Evolutionary conservation across 2,888 invertebrate species (phyloP).

Genomic region (Mactromeris polynyma): DNA sequence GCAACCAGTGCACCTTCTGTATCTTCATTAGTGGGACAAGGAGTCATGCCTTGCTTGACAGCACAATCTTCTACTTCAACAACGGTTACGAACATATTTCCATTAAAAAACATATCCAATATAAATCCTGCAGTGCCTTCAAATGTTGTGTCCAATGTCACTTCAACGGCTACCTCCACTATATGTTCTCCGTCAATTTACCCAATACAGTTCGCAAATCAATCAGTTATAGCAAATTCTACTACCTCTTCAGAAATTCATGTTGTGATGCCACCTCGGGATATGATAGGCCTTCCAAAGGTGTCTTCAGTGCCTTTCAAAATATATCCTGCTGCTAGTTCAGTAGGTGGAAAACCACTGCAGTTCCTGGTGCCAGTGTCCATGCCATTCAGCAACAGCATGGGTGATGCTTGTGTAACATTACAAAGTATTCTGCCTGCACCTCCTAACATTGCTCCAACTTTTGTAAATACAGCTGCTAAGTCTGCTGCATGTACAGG

Average conservation of each 20-base stretch:
- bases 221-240: neutral
- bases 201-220: slow-evolving; percentile 26
- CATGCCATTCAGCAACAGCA: neutral
- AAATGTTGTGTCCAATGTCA: neutral
- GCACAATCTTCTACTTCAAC: slow-evolving; percentile 13
- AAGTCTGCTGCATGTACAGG: neutral
- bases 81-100: neutral
- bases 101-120: slow-evolving; percentile 34
- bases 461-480: neutral
- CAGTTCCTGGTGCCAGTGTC: slow-evolving; percentile 19
- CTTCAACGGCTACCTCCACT: neutral
- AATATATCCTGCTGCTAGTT: neutral
- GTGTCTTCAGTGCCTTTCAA: slow-evolving; percentile 22
- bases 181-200: slow-evolving; percentile 13
- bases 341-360: slow-evolving; percentile 1
- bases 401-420: neutral
- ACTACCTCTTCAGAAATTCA: neutral
- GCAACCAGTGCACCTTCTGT: neutral
- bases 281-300: slow-evolving; percentile 34
- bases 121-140: neutral
- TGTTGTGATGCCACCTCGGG: slow-evolving; percentile 18
- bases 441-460: neutral
- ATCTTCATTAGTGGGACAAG: neutral
- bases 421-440: neutral
- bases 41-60: neutral